Base-by-base conservation (phyloP, 2,888 invertebrate species). In the Amiota mariae region DNA sequence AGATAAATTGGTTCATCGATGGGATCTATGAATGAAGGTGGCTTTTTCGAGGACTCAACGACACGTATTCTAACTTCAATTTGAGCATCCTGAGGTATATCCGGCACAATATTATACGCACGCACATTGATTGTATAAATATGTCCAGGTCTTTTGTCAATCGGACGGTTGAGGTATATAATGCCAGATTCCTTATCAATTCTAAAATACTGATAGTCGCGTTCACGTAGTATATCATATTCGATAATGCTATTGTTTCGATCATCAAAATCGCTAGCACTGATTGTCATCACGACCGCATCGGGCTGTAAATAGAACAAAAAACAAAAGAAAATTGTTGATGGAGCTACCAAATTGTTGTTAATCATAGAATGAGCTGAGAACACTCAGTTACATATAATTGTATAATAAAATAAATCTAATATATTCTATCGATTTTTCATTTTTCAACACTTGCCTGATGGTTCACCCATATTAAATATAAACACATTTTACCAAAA, bases 241-340 rank as follows among this genome's bases (percentile, higher is more conserved):
- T 93, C 92, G 12, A 98, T 93, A 81, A 94, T 93, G 74, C 97
- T 96, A 91, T 98, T 98, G 87, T 95, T 94, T 13, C 97, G 96
- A 86, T 97, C 95, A 87, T 98, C 98, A 80, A 96, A 94, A 89
- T 97, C 97, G 48, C 96, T 97, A 15, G 97, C 97, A 75, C 97
- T 96, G 88, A 97, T 95, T 88, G 95, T 92, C 95, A 96, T 95
- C 77, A 97, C 95, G 87, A 95, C 94, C 72, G 87, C 86, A 79
- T 89, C 88, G 78, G 88, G 84, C 89, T 90, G 85, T 46, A 87
- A 87, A 47, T 75, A 75, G 71, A 76, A 68, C 77, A 74, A 73
- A 72, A 73, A 73, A 77, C 61, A 76, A 67, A 71, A 72, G 36
- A 6, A 36, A 36, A 36, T 4, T 13, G 57, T 51, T 20, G 64